Evolutionary conservation across 2,888 invertebrate species (phyloP), one percentile per base, ranked within the genome.

Genomic region (Heliconius aoede): DNA sequence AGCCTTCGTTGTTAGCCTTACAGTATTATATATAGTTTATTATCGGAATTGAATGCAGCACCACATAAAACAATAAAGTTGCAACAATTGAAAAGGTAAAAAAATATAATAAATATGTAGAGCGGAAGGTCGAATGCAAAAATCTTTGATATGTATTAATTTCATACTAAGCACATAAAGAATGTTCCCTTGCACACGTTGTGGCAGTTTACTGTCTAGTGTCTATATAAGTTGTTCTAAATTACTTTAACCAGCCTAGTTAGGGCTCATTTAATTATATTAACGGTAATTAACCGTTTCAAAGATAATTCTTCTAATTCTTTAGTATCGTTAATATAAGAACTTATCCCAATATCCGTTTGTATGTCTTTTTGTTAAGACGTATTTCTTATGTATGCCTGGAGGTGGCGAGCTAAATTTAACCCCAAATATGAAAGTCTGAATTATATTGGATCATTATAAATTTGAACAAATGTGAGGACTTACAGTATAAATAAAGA

Each of bases 1-100:
- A 72, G 1, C n/a, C 13, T 24, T 55, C 32, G 24, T 55, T 58
- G 32, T 58, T 24, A 30, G 36, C n/a, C 15, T 28, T 26, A 74
- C 32, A 69, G 76, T 72, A 74, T 76, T 64, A 32, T 68, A 74
- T n/a, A 28, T 61, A n/a, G n/a, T 60, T 60, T 60, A 72, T 72
- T 60, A 30, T 32, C 69, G 64, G 62, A 74, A 67, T n/a, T 74
- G 58, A 78, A 79, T 78, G 79, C 78, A 78, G 79, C 76, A 79
- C n/a, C 60, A 28, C 60, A 51, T 76, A 51, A 30, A 72, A 74
- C 71, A 69, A 67, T 61, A 36, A n/a, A n/a, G 69, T 73, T 32
- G 61, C 40, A 78, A 79, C 76, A 76, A 79, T 77, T 76, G 79
- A 78, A 79, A 74, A 60, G 46, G n/a, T 62, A 78, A 68, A 79